Percentiles rank a stretch among this genome's conserved stretches.
Evolutionary conservation across 2,797 vertebrate genomes (phyloP).

Genomic region (Chaenodraco wilsoni): DNA sequence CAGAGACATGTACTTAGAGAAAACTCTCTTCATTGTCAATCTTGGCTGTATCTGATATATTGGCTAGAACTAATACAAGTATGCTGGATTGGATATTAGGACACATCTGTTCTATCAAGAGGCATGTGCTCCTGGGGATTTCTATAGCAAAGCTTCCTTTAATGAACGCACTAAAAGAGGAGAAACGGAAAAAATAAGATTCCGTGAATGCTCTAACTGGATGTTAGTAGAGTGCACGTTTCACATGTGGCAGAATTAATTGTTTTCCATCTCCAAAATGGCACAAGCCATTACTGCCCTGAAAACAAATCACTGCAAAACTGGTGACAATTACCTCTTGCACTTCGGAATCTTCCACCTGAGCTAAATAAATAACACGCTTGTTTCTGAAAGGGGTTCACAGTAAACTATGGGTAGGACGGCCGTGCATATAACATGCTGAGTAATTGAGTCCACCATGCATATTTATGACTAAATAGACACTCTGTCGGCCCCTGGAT

Average conservation of each 20-base stretch:
- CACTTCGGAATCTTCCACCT: constrained; percentile 47
- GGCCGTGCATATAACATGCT: constrained; percentile 50
- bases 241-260: constrained; percentile 19
- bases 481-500: constrained; percentile 59
- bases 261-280: constrained; percentile 51
- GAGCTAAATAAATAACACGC: constrained; percentile 63
- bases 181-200: background rate
- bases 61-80: constrained; percentile 48
- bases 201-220: constrained; percentile 8
- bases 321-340: constrained; percentile 30
- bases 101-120: constrained; percentile 65
- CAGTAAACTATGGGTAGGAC: constrained; percentile 41
- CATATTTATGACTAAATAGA: constrained; percentile 79
- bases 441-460: constrained; percentile 73
- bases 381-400: constrained; percentile 51
- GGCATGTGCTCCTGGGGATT: constrained; percentile 47
- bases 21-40: constrained; percentile 20
- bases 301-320: constrained; percentile 56
- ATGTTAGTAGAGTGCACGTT: constrained; percentile 1
- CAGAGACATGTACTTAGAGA: constrained; percentile 13
- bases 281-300: constrained; percentile 26
- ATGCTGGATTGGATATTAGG: constrained; percentile 49
- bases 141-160: constrained; percentile 18
- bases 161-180: constrained; percentile 37
- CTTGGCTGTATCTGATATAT: constrained; percentile 26